Evolutionary conservation across 2,797 vertebrate genomes (phyloP).

Genomic region (Lacerta agilis): DNA sequence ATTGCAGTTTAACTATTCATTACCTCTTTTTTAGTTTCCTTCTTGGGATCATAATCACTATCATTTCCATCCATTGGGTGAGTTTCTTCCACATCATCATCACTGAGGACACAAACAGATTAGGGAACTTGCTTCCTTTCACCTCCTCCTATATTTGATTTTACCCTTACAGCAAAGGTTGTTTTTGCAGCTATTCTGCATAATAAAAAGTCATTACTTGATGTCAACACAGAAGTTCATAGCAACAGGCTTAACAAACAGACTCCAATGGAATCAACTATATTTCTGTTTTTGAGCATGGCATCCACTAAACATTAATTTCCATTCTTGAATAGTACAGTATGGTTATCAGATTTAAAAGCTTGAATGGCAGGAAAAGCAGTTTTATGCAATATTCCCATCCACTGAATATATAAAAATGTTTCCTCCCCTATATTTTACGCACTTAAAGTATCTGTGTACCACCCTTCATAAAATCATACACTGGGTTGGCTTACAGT

Average conservation of each 20-base stretch:
- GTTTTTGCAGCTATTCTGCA: not conserved
- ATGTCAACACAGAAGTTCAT: not conserved
- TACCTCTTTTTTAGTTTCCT: slow-evolving; percentile 97
- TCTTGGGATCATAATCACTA: slow-evolving; percentile 97
- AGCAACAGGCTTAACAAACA: not conserved
- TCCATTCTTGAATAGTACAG: not conserved
- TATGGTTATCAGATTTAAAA: slow-evolving; percentile 1
- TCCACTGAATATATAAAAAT: not conserved
- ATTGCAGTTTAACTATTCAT: slow-evolving; percentile 53
- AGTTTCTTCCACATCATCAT: slow-evolving; percentile 93
- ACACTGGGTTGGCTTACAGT: not conserved
- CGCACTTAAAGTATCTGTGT: not conserved
- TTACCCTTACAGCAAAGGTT: not conserved
- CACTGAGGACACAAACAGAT: slow-evolving; percentile 81
- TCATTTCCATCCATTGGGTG: slow-evolving; percentile 92
- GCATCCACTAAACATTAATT: not conserved
- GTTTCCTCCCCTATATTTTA: not conserved
- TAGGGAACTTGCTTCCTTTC: slow-evolving; percentile 39
- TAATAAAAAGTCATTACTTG: not conserved
- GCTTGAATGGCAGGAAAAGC: not conserved
- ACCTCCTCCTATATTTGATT: not conserved
- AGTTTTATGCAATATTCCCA: not conserved
- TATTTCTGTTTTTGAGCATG: not conserved
- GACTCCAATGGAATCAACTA: not conserved
- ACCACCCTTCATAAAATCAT: not conserved